Evolutionary conservation across 2,888 invertebrate genomes (phyloP).

Genomic region (Laspeyria flexula): DNA sequence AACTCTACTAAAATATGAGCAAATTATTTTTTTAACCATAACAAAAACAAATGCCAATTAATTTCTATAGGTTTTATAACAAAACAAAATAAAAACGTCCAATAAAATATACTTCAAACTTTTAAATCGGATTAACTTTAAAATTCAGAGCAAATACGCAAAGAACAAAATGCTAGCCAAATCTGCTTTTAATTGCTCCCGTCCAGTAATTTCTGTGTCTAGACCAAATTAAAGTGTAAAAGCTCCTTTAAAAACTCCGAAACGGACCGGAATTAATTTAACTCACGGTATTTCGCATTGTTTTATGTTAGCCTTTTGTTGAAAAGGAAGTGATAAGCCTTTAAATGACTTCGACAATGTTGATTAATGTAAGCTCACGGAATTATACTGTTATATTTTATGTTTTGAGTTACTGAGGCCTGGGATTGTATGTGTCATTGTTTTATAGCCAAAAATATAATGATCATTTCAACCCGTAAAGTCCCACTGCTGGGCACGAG

Average conservation of each 20-base stretch:
- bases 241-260: not conserved
- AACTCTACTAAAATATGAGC: too few species aligned
- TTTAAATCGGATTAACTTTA: conserved; percentile 1
- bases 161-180: conserved; percentile 7
- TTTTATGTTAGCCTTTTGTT: not conserved
- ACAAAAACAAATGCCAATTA: not conserved
- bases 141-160: not conserved
- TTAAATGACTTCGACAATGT: too few species aligned
- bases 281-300: not conserved
- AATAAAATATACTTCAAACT: not conserved
- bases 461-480: too few species aligned
- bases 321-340: too few species aligned
- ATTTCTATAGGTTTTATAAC: not conserved
- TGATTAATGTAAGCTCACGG: too few species aligned
- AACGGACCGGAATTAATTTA: not conserved
- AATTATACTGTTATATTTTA: too few species aligned
- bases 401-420: too few species aligned
- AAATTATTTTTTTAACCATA: too few species aligned
- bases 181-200: conserved; percentile 40
- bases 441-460: too few species aligned
- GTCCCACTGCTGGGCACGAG: too few species aligned
- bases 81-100: not conserved
- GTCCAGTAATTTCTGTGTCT: conserved; percentile 33
- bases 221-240: conserved; percentile 24
- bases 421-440: too few species aligned